phyloP scores from a whole-genome alignment of 2,888 invertebrate genomes.

The Octonoba sinensis region DNA sequence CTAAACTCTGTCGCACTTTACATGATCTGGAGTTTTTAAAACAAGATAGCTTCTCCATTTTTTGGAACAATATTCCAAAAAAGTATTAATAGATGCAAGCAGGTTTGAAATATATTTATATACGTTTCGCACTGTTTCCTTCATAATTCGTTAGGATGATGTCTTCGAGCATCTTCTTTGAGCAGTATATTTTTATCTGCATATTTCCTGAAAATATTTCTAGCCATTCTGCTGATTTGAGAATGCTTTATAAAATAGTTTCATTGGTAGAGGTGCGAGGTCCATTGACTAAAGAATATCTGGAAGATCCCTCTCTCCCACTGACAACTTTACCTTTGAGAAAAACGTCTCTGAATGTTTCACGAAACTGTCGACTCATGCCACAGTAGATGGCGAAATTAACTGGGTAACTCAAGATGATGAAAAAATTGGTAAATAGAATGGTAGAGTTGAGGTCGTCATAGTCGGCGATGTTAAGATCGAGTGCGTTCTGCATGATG shows the following conservation, averaged over 20 bases:
- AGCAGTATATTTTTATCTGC: too few relatives aligned
- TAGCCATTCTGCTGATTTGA: too few relatives aligned
- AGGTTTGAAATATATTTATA: too few relatives aligned
- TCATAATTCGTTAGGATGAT: too few relatives aligned
- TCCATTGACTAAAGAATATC: slow-evolving; percentile 85
- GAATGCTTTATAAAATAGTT: slow-evolving; percentile 78
- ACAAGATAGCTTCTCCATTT: too few relatives aligned
- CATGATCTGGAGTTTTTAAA: too few relatives aligned
- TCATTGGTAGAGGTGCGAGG: slow-evolving; percentile 84
- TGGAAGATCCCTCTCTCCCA: slow-evolving; percentile 76
- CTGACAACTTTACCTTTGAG: slow-evolving; percentile 71
- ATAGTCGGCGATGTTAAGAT: slow-evolving; percentile 76
- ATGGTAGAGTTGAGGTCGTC: slow-evolving; percentile 83
- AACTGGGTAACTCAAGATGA: slow-evolving; percentile 79
- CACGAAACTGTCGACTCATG: slow-evolving; percentile 93
- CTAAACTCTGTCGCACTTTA: too few relatives aligned
- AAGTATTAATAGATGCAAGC: too few relatives aligned
- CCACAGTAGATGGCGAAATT: slow-evolving; percentile 97
- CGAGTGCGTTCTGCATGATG: slow-evolving; percentile 75
- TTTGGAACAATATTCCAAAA: too few relatives aligned
- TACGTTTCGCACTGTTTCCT: too few relatives aligned
- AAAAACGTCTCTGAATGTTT: slow-evolving; percentile 88
- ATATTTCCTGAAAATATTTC: too few relatives aligned
- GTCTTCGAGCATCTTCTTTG: too few relatives aligned
- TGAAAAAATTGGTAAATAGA: slow-evolving; percentile 89